Evolutionary conservation across 2,888 invertebrate genomes (phyloP), one percentile per base, ranked within the genome.

Genomic region (Drosophila formosana): DNA sequence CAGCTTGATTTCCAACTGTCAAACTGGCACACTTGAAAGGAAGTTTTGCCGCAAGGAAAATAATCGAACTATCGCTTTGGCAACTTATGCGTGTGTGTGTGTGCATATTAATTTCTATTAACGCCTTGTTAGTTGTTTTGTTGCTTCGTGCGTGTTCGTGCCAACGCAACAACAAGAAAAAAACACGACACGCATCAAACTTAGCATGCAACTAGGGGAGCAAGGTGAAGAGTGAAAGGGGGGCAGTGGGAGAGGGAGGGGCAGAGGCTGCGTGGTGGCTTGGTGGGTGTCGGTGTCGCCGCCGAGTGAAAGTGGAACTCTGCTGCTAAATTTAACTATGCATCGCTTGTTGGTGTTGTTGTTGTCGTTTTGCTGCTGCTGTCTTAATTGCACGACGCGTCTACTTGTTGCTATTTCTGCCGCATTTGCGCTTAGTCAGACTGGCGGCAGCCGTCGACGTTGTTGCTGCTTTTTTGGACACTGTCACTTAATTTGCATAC

Each of bases 271-370:
- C 47, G 61, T 43, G 60, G 58, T 45, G 60, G 70, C 30, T 56
- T 66, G 74, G 68, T 66, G 69, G 76, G 70, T 66, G 73, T 66
- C 63, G 80, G 67, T 67, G 72, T 73, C 53, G 70, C 66, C 56
- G 52, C 28, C 63, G 75, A 89, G 89, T 89, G 89, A 89, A 89
- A 89, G 89, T 89, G 89, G 89, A 89, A 90, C 89, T 89, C 86
- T 78, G 84, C 69, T 88, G 87, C 90, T 89, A 89, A 90, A 89
- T 86, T 89, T 90, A 90, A 90, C 78, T 73, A 73, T 80, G 78
- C 75, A 73, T 72, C 63, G 60, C 56, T 60, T 55, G 57, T 37
- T 60, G 66, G 37, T 66, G 51, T 63, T 74, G 62, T 69, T 71
- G 68, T 67, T 85, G 73, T 66, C 74, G 67, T 87, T 70, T 89